Evolutionary conservation across 2,113 vertebrate genomes (phyloP), one percentile per base, ranked within the genome.

Genomic region (Malaclemys terrapin): DNA sequence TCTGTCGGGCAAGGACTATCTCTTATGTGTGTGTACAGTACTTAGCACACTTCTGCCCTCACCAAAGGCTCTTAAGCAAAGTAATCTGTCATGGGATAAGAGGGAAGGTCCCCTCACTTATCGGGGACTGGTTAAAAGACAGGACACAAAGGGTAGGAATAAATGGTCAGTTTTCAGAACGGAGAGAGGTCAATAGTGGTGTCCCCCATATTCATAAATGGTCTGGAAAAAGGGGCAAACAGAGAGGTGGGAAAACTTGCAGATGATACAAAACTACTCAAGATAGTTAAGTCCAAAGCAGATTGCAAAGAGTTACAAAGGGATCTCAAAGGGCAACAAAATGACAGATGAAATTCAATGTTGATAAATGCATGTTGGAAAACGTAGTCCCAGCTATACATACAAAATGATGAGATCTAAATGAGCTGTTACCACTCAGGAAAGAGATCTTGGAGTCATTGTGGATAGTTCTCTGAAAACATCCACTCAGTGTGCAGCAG

Each of bases 11-110:
- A 45, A 54, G 81, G 62, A 42, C 27, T 56, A 2, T n/a, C 19
- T 10, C 49, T 79, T 20, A 1, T 0, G 11, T 29, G 0, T 19
- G 16, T 65, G 14, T n/a, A 20, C 35, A 12, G 17, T 69, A n/a
- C 17, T n/a, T 69, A 69, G 31, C 35, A 9, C 62, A 69, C 9
- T n/a, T 69, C 16, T n/a, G 35, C 35, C 35, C 8, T 69, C 62
- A 19, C 35, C 8, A 3, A 65, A 65, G 59, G 59, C 59, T 65
- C 31, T 35, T 35, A 65, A 65, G 59, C 59, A 65, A 65, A 65
- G 29, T 35, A 35, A 35, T 17, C 31, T 9, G 12, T 69, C 62
- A 17, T n/a, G 16, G 35, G n/a, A 22, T 38, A 38, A 22, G 65
- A 22, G n/a, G 65, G 65, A 38, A 38, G 19, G 2, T 38, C 9